A percentile compares a stretch with the other conserved stretches of the same genome.
Conservation (phyloP, 2,888 invertebrate species). For the Euzetes globulus region DNA sequence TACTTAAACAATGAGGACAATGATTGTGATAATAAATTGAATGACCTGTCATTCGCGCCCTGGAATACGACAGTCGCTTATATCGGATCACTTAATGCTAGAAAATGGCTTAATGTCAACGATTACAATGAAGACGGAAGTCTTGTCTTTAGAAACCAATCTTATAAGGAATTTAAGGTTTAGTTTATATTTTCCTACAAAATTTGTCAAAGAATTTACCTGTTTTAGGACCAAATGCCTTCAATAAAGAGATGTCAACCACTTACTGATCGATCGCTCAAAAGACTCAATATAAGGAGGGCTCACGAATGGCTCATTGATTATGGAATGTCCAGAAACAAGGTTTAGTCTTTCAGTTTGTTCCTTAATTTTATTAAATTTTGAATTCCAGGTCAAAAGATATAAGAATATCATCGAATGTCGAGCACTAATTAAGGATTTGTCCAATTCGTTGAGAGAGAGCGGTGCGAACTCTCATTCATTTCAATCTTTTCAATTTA, state of each 20-base stretch:
- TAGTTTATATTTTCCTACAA: background rate
- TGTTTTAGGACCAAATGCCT: constrained; percentile 12
- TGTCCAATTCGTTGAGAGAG: constrained; percentile 1
- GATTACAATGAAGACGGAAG: constrained; percentile 1
- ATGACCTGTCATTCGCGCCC: background rate
- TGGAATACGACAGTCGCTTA: constrained; percentile 14
- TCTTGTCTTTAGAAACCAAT: background rate
- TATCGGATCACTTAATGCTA: background rate
- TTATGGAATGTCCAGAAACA: constrained; percentile 5
- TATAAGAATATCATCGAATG: background rate
- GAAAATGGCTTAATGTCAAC: background rate
- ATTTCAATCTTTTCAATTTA: no score
- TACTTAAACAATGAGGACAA: background rate
- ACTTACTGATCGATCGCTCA: background rate
- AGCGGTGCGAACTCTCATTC: background rate
- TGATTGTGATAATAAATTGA: background rate
- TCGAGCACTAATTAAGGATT: background rate
- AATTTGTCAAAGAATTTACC: background rate
- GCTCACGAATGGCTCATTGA: constrained; percentile 17
- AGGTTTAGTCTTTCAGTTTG: background rate
- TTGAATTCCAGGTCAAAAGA: no score
- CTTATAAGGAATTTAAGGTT: constrained; percentile 19
- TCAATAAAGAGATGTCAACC: constrained; percentile 9
- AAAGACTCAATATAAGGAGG: background rate
- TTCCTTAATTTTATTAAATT: no score